Percentiles rank a stretch among this genome's conserved stretches.
These are phyloP conservation scores for Drosophila gunungcola DNA, from an alignment of 1,140 invertebrate genomes.

Conservation along the genomic window DNA sequence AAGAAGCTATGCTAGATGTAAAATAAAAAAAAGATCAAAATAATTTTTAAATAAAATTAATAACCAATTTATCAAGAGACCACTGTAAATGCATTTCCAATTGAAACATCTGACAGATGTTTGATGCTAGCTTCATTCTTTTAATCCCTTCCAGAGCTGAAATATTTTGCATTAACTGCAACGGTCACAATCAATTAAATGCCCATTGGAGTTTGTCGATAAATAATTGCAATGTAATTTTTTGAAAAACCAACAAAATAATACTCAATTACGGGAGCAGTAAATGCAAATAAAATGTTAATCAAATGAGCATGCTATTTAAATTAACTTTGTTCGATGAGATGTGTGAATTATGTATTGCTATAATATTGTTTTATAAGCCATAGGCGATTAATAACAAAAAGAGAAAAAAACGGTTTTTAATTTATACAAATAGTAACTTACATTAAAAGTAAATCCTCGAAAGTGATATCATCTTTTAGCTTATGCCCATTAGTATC, in stretches of 20 bases:
- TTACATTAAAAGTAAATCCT: not conserved
- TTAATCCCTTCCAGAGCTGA: constrained; percentile 19
- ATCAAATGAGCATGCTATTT: constrained; percentile 52
- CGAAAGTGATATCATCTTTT: not conserved
- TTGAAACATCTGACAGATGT: constrained; percentile 42
- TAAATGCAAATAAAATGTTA: constrained; percentile 38
- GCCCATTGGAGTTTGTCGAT: constrained; percentile 8
- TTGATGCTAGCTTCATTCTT: constrained; percentile 18
- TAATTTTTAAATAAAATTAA: too few relatives aligned
- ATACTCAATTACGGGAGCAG: constrained; percentile 21
- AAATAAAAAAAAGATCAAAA: too few relatives aligned
- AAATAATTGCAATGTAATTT: constrained; percentile 44
- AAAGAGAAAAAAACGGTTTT: not conserved
- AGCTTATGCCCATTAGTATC: not conserved
- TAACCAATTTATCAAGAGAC: not conserved
- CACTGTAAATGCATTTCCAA: not conserved
- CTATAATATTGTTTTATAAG: constrained; percentile 3
- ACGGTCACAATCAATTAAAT: constrained; percentile 38
- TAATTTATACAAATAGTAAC: too few relatives aligned
- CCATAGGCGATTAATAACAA: constrained; percentile 26
- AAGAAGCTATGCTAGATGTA: too few relatives aligned
- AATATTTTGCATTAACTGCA: constrained; percentile 28
- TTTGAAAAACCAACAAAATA: constrained; percentile 24
- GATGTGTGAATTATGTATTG: constrained; percentile 36
- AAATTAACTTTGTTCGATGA: constrained; percentile 57